Evolutionary conservation across 2,797 vertebrate genomes (phyloP), one percentile per base, ranked within the genome.

Genomic region (Sebastes itinus): DNA sequence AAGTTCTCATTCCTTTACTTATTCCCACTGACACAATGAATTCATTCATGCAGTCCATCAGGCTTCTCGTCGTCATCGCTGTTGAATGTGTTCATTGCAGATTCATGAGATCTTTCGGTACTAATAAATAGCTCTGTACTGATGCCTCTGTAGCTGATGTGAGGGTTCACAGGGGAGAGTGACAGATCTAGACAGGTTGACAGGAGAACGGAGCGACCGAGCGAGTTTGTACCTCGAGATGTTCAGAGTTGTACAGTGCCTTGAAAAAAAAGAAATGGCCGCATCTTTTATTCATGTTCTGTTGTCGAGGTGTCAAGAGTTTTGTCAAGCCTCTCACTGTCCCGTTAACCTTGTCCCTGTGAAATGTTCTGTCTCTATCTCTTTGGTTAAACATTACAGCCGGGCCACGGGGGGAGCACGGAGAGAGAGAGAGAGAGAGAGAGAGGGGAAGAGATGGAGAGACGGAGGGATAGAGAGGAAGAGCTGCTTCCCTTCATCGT

Each of bases 221-320:
- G 72, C 59, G 32, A 60, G 72, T 90, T 87, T 84, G 86, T 86
- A 87, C 84, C 78, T 81, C 3, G 78, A 90, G 87, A 87, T 82
- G 83, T 89, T 89, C 82, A 8, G 77, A 70, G 78, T 54, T 74
- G 85, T 89, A 83, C 80, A 61, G 80, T 60, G 62, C 54, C 72
- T 76, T 18, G 33, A 20, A 72, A 82, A 75, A 72, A 83, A 87
- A 74, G 77, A 84, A 82, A 75, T 2, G 35, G n/a, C 28, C 1
- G n/a, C 85, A 90, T 93, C 85, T 93, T 94, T 94, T 91, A 94
- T 95, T 94, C 89, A 92, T 94, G 92, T 77, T 88, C 85, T 71
- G 87, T 92, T 87, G 90, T 84, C 73, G 80, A 88, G 93, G 93
- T 95, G 94, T 95, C 90, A 91, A 88, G 91, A 92, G 89, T 94